Base-by-base conservation (phyloP, 1,140 invertebrate species). In the Thaumetopoea pityocampa region DNA sequence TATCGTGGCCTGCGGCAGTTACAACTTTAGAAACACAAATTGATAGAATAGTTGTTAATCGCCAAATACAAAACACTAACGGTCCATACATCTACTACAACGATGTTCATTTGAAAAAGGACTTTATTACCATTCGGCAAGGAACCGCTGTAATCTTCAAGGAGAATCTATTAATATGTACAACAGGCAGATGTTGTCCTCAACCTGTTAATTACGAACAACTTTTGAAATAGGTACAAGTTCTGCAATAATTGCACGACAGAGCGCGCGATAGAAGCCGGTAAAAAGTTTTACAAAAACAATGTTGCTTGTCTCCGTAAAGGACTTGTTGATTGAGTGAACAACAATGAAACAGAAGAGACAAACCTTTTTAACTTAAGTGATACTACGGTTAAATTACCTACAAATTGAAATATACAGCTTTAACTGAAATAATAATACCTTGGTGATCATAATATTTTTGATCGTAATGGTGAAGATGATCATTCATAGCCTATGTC, bases 171-270 rank as follows among this genome's bases (percentile, higher is more conserved):
- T 23, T 24, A 11, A 17, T 16, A 20, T 17, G 9, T 5, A 32
- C 5, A 7, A 12, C 16, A 24, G 36, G 61, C 63, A 71, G 61
- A 69, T 70, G 67, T 46, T 36, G 44, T 29, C 32, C 37, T 56
- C 42, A 54, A 60, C 58, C 52, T 57, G 58, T 64, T 71, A 68
- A 70, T 72, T 72, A 67, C 45, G 33, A 62, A 55, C 60, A 43
- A 63, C 55, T 65, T 70, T 64, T 63, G 27, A 48, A 63, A 67
- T 65, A 34, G 28, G 37, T 32, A 67, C 70, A 66, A 76, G 64
- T 67, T 65, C 53, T 47, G 51, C 42, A 57, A 66, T 66, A 69
- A 69, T 66, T 70, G 54, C 52, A 60, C 48, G 38, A 52, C 44
- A 56, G 59, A 59, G 48, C 50, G 63, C 56, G 67, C 59, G 62